Conservation (phyloP, 2,888 invertebrate species). For the Gerris lacustris region DNA sequence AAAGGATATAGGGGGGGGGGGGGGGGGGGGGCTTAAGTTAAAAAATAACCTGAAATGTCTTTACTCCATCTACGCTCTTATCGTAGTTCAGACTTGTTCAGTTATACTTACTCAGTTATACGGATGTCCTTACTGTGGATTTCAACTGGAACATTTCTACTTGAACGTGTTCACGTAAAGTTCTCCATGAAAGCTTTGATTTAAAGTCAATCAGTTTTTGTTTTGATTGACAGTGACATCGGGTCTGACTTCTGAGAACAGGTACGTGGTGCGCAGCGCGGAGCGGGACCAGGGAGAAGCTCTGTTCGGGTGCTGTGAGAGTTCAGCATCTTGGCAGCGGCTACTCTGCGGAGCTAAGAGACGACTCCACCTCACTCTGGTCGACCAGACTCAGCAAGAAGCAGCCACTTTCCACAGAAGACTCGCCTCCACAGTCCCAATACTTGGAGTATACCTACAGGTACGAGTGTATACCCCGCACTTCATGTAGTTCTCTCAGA, state of each 20-base stretch:
- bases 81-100: too few species aligned
- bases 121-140: too few species aligned
- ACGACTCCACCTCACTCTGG: conserved; percentile 63
- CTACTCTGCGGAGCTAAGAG: conserved; percentile 60
- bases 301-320: conserved; percentile 60
- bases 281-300: conserved; percentile 52
- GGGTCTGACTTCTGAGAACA: conserved; percentile 53
- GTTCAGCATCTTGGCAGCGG: conserved; percentile 49
- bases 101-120: too few species aligned
- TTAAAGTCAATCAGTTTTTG: too few species aligned
- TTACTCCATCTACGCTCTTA: too few species aligned
- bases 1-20: too few species aligned
- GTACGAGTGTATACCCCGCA: conserved; percentile 36
- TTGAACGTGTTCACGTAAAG: too few species aligned
- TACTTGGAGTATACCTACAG: conserved; percentile 61
- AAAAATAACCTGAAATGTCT: too few species aligned
- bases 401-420: conserved; percentile 61
- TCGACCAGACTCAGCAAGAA: conserved; percentile 72
- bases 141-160: too few species aligned
- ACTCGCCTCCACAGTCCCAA: conserved; percentile 55
- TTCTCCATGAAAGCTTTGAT: too few species aligned
- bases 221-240: conserved; percentile 42
- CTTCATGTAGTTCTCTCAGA: too few species aligned
- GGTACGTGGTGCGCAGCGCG: conserved; percentile 53
- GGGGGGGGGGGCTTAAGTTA: too few species aligned